Evolutionary conservation across 1,140 invertebrate genomes (phyloP), one percentile per base, ranked within the genome.

Genomic region (Eurosta solidaginis): DNA sequence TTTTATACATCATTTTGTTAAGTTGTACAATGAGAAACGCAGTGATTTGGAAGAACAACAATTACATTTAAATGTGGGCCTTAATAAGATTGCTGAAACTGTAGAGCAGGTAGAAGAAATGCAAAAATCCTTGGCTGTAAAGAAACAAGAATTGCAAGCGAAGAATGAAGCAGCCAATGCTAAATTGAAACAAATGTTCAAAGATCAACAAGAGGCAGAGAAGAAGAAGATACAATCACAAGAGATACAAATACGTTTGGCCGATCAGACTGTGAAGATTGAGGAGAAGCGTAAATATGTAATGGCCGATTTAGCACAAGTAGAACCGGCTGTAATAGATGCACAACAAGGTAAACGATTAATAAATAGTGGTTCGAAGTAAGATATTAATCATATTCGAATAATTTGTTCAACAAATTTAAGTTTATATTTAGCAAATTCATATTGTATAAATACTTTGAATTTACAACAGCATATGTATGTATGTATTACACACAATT

Each of bases 31-130:
- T 83, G 98, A 99, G 88, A 99, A 99, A 89, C 92, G 98, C 36
- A 96, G 96, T 6, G 98, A 99, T 87, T 89, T 99, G 44, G 98
- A 99, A 88, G 98, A 99, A 85, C 98, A 99, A 86, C 98, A 99
- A 85, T 90, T 99, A 1, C 98, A 99, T 90, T 90, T 99, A 77
- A 99, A 99, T 88, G 97, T 99, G 52, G 98, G 98, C 89, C 89
- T 99, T 27, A 96, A 95, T 81, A 99, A 99, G 89, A 99, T 99
- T 81, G 95, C 96, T 0, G 98, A 99, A 89, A 99, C 98, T 36
- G 97, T 99, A 1, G 97, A 99, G 85, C 98, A 99, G 88, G 98
- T 99, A 3, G 98, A 99, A 88, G 98, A 99, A 88, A 96, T 99
- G 93, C 98, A 99, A 85, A 98, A 98, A 88, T 98, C 97, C 80